A percentile compares a stretch with the other conserved stretches of the same genome.
phyloP scores from a whole-genome alignment of 2,113 vertebrate genomes.

The Melanotaenia duboulayi region DNA sequence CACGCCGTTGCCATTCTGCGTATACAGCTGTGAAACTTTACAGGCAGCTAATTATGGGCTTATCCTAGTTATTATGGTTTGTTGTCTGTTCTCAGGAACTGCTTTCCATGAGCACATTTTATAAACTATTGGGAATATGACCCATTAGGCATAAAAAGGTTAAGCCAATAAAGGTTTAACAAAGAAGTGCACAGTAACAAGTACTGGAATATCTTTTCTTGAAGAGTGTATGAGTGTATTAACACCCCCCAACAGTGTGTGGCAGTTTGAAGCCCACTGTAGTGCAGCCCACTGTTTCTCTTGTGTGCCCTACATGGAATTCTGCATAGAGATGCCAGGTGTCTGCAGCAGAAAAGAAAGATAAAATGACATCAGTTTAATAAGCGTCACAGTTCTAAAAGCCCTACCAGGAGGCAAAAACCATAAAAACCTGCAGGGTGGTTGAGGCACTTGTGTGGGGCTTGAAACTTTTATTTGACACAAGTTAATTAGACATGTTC shows the following conservation, averaged over 20 bases:
- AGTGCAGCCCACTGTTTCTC: conserved; percentile 29
- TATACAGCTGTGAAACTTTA: conserved; percentile 36
- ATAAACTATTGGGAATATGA: conserved; percentile 41
- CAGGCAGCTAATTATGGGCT: conserved; percentile 46
- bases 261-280: conserved; percentile 40
- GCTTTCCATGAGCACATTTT: neutral
- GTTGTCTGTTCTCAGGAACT: conserved; percentile 20
- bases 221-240: neutral
- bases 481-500: conserved; percentile 77
- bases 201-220: conserved; percentile 30
- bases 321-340: conserved; percentile 72
- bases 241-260: conserved; percentile 5
- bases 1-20: conserved; percentile 13
- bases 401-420: conserved; percentile 59
- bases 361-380: conserved; percentile 66
- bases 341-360: conserved; percentile 42
- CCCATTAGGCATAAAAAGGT: conserved; percentile 46
- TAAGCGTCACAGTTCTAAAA: conserved; percentile 47
- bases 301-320: conserved; percentile 30
- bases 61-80: conserved; percentile 59
- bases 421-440: conserved; percentile 51
- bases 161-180: conserved; percentile 33
- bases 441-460: conserved; percentile 50
- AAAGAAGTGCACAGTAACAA: conserved; percentile 46
- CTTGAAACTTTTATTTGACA: conserved; percentile 71